Evolutionary conservation across 2,888 invertebrate species (phyloP), one percentile per base, ranked within the genome.

Genomic region (Troglohyphantes excavatus): DNA sequence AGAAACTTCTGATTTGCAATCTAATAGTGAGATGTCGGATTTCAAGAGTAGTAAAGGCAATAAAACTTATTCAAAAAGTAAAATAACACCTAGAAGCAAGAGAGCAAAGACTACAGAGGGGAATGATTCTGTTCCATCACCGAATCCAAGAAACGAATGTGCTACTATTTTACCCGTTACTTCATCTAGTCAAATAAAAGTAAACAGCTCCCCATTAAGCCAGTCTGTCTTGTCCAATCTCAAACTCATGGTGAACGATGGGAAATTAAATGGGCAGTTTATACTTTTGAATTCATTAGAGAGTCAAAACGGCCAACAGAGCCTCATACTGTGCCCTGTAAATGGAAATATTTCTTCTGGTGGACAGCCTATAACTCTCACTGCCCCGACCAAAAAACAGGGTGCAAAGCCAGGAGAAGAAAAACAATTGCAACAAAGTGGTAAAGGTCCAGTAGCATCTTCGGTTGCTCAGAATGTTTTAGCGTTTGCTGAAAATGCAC

Each of bases 201-300:
- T n/a, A n/a, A n/a, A n/a, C n/a, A n/a, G n/a, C n/a, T n/a, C n/a
- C n/a, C n/a, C n/a, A n/a, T n/a, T n/a, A n/a, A n/a, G n/a, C n/a
- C n/a, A n/a, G 19, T 21, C 67, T 17, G 6, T n/a, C n/a, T 23
- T 9, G 29, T 11, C 29, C 3, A 33, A 68, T 33, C n/a, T 53
- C n/a, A 53, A n/a, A n/a, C 0, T 17, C n/a, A 1, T n/a, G n/a
- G 53, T 2, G n/a, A 39, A 21, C 7, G 76, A 76, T 6, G 63
- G 39, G 13, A 13, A 21, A 33, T 13, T 23, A 21, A 27, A 13
- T 78, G 76, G 76, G n/a, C 76, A 78, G 33, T 61, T 63, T 33
- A 23, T 78, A 39, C 23, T 78, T 17, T 39, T 78, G 33, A 78
- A 78, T 78, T 65, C 76, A 61, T 17, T 63, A 63, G n/a, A 61